Base-by-base conservation (phyloP, 2,797 vertebrate species). In the Geotrypetes seraphini region DNA sequence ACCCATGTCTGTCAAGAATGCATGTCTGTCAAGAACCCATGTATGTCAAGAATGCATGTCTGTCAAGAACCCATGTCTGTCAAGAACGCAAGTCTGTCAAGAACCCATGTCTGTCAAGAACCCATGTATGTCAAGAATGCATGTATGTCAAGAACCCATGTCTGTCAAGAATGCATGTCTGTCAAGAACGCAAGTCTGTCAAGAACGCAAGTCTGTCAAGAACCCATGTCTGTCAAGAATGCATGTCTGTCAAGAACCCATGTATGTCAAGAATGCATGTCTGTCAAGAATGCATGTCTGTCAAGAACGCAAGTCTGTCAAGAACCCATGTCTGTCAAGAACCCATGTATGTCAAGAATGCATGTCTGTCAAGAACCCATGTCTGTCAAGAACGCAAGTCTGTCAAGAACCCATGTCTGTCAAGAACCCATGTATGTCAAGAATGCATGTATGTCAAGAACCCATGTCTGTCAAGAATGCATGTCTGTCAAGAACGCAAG, bases 221-320 rank as follows among this genome's bases (percentile, higher is more conserved):
- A 47, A 34, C 13, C 16, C 2, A 0, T 7, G 12, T 35, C 44
- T 48, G 36, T 50, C 50, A 50, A 53, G n/a, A n/a, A n/a, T n/a
- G n/a, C n/a, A n/a, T n/a, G n/a, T n/a, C n/a, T 52, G 33, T 31
- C 18, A 24, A 63, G 31, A 47, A 34, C 13, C 16, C 2, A 0
- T 7, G 12, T 35, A 44, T 48, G 36, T 50, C 50, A 50, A 53
- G n/a, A n/a, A n/a, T n/a, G n/a, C n/a, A n/a, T n/a, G n/a, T n/a
- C n/a, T 52, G 33, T 31, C 18, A 24, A 63, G 31, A 47, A 34
- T 13, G 16, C 2, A 0, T 7, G 12, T 35, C 44, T 48, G 36
- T 50, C 50, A 50, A 53, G n/a, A n/a, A n/a, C n/a, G n/a, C n/a
- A n/a, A n/a, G n/a, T n/a, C n/a, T 52, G 33, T 31, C 18, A 24